Percentiles rank a stretch among this genome's conserved stretches.
Evolutionary conservation across 2,888 invertebrate genomes (phyloP).

Genomic region (Zygogramma bicolorata): DNA sequence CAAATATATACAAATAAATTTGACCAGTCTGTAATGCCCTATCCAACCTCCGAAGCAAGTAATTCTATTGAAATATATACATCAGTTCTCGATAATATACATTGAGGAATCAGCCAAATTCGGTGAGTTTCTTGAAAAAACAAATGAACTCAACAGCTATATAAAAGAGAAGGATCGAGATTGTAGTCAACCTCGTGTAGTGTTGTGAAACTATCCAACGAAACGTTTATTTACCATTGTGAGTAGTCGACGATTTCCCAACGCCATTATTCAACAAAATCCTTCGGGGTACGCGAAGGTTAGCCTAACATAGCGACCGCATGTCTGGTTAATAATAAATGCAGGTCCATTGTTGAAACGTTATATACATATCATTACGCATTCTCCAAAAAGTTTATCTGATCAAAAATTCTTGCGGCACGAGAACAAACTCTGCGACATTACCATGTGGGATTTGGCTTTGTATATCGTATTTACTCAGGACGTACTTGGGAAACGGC

Average conservation of each 20-base stretch:
- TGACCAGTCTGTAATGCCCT: no score
- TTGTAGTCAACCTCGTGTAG: no score
- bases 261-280: slow-evolving; percentile 14
- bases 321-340: slow-evolving; percentile 18
- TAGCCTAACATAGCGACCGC: slow-evolving; percentile 12
- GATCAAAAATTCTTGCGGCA: slow-evolving; percentile 15
- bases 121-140: no score
- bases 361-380: slow-evolving; percentile 17
- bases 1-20: no score
- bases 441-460: slow-evolving; percentile 9
- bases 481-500: neutral
- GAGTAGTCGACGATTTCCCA: neutral
- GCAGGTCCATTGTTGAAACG: neutral
- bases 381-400: neutral
- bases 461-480: slow-evolving; percentile 1
- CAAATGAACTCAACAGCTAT: no score
- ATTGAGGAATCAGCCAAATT: no score
- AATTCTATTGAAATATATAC: no score
- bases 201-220: no score
- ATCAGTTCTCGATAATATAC: no score
- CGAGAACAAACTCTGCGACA: slow-evolving; percentile 9
- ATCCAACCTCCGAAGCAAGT: no score
- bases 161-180: no score
- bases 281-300: slow-evolving; percentile 11
- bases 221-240: slow-evolving; percentile 6